Evolutionary conservation across 2,113 vertebrate species (phyloP), one percentile per base, ranked within the genome.

Genomic region (Mormyrus lacerda): DNA sequence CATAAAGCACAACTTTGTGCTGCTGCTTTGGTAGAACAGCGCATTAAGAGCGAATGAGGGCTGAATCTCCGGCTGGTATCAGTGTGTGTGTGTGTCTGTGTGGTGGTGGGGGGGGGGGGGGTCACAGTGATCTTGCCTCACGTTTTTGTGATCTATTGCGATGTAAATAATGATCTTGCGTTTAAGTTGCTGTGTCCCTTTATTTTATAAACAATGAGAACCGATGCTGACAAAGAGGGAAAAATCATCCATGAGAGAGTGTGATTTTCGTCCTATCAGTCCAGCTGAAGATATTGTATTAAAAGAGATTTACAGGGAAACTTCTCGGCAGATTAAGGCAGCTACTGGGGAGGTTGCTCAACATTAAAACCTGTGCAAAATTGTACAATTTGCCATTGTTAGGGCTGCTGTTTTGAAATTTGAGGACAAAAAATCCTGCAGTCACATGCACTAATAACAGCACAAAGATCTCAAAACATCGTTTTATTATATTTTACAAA

Each of bases 291-390:
- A 91, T 89, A 94, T 91, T 88, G 51, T 87, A 90, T 90, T 91
- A 91, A 93, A 91, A 87, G 91, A 91, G 61, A 90, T 90, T 91
- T 89, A 44, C 50, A 65, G 11, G 39, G 86, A 87, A 39, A 58
- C 89, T 91, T 90, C 73, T 89, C 69, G 92, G 91, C 90, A 89
- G 93, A 93, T 95, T 95, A 94, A 90, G 31, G 61, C 61, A 11
- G 50, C 15, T 88, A 39, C 87, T 87, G 11, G 42, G 55, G 2
- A n/a, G 24, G 21, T 87, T 87, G 51, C 86, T 87, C 51, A 61
- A 58, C 19, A 61, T 61, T 51, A 50, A 87, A 61, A 87, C 24
- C 35, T 87, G 51, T 44, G 51, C 86, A 44, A 61, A 31, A 51
- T 86, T 45, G 19, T 19, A 19, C 35, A 44, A 44, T 61, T 44